Percentiles rank a stretch among this genome's conserved stretches.
phyloP scores from a whole-genome alignment of 2,113 vertebrate species.

The Brienomyrus longianalis region DNA sequence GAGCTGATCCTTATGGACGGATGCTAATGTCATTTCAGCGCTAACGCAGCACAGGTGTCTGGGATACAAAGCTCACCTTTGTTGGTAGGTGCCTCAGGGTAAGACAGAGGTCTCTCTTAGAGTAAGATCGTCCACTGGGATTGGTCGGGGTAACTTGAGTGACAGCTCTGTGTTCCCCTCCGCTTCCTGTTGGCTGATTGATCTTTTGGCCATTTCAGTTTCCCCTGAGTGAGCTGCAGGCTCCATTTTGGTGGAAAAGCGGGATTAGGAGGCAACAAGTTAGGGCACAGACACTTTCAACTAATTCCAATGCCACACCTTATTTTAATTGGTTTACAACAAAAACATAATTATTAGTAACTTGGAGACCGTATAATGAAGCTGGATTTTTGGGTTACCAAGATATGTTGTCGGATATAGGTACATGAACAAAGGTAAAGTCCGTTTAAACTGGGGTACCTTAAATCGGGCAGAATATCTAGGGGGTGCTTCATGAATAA shows the following conservation, averaged over 20 bases:
- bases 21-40: constrained; percentile 7
- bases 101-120: constrained; percentile 69
- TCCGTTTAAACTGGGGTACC: neutral
- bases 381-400: neutral
- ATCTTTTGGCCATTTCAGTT: neutral
- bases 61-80: constrained; percentile 65
- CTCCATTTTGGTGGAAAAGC: neutral
- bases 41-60: constrained; percentile 19
- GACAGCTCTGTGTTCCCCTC: neutral
- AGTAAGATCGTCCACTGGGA: constrained; percentile 17
- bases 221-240: neutral
- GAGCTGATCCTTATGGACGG: neutral
- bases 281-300: neutral
- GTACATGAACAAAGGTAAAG: neutral
- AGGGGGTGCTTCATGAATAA: neutral
- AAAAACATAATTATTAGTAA: neutral
- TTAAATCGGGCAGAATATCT: neutral
- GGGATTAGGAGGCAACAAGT: neutral
- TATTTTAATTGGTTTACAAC: neutral
- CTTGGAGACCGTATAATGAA: neutral
- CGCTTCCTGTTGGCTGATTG: neutral
- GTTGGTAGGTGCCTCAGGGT: constrained; percentile 52
- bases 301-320: neutral
- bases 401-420: neutral
- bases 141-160: neutral